phyloP scores from a whole-genome alignment of 1,140 invertebrate genomes.

The Eupeodes corollae region DNA sequence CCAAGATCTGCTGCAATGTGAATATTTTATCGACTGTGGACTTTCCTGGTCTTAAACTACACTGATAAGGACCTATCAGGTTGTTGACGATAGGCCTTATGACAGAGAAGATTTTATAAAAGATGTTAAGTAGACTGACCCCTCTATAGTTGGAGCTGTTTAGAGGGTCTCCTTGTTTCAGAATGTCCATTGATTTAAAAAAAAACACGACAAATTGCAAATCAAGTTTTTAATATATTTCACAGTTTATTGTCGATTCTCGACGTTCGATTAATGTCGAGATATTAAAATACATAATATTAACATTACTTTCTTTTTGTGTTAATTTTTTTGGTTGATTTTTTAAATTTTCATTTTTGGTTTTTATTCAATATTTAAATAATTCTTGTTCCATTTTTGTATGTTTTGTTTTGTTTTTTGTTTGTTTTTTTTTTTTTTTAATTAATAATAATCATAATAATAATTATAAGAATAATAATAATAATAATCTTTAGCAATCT shows the following conservation, averaged over 20 bases:
- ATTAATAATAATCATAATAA: not conserved
- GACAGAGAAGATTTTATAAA: too few relatives aligned
- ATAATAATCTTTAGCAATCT: constrained; percentile 1
- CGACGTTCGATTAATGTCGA: constrained; percentile 36
- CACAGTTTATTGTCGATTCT: constrained; percentile 40
- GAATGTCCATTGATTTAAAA: too few relatives aligned
- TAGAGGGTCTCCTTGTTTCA: too few relatives aligned
- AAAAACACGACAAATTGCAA: too few relatives aligned
- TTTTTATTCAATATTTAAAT: constrained; percentile 1
- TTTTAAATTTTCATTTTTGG: constrained; percentile 2
- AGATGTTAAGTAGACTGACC: too few relatives aligned
- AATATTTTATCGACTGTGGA: too few relatives aligned
- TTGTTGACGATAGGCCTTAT: too few relatives aligned
- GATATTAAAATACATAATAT: constrained; percentile 37
- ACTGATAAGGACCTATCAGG: too few relatives aligned
- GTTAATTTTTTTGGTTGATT: not conserved
- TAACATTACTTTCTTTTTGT: constrained; percentile 9
- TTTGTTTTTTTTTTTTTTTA: not conserved
- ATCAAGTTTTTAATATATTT: constrained; percentile 30
- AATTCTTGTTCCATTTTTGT: not conserved
- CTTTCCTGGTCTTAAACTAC: too few relatives aligned
- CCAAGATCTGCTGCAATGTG: too few relatives aligned
- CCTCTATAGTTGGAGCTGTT: too few relatives aligned
- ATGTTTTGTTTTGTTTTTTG: constrained; percentile 1
- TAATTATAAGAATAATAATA: constrained; percentile 1